Conservation (phyloP, 35 echinoderm and acorn worm genomes). For the Apostichopus japonicus region DNA sequence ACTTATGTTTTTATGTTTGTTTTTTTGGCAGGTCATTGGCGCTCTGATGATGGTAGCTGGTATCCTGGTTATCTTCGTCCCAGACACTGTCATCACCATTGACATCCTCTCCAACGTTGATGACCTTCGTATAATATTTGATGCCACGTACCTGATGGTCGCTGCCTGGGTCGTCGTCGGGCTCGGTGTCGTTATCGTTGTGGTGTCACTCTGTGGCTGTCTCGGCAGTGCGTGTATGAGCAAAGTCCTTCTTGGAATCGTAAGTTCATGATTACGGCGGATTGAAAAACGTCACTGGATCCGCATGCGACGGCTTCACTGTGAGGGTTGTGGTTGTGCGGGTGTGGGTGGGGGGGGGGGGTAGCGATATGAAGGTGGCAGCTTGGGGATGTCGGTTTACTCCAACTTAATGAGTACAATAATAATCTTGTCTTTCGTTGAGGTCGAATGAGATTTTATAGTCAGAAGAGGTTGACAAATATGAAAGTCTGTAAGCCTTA, state of each 20-base stretch:
- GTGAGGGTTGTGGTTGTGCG: too few species aligned
- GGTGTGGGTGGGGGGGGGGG: too few species aligned
- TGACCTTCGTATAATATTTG: slow-evolving; percentile 28
- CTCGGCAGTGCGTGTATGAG: slow-evolving; percentile 36
- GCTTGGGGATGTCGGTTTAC: too few species aligned
- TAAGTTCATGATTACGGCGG: background rate
- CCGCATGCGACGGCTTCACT: too few species aligned
- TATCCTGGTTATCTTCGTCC: slow-evolving; percentile 1
- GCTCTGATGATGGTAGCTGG: slow-evolving; percentile 11
- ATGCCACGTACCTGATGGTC: slow-evolving; percentile 26
- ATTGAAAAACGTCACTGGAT: too few species aligned
- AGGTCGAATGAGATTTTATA: too few species aligned
- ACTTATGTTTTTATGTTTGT: background rate
- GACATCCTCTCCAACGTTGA: background rate
- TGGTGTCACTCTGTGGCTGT: slow-evolving; percentile 47
- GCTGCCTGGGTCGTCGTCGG: slow-evolving; percentile 39
- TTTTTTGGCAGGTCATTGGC: slow-evolving; percentile 23
- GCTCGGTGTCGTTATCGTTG: slow-evolving; percentile 32
- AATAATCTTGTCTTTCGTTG: too few species aligned
- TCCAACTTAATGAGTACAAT: too few species aligned
- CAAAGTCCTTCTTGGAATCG: slow-evolving; percentile 56
- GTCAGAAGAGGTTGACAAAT: too few species aligned
- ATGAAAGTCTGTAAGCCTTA: too few species aligned
- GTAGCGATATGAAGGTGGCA: too few species aligned
- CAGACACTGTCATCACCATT: background rate